phyloP scores from a whole-genome alignment of 2,113 vertebrate species.

The Daubentonia madagascariensis region DNA sequence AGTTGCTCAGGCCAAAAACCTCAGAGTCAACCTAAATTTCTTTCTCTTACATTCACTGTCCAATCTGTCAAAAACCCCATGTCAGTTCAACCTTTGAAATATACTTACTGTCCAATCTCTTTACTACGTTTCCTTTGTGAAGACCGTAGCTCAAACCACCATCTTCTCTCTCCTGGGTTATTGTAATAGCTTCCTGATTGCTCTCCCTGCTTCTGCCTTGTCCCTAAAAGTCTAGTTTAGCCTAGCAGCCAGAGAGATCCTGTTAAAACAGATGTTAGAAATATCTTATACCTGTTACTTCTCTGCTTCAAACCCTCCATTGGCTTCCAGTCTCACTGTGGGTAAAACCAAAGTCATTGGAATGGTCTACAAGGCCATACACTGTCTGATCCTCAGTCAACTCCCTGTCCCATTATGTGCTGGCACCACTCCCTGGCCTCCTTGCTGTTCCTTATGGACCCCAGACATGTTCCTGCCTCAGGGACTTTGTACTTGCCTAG shows the following conservation, averaged over 20 bases:
- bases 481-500: neutral
- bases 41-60: neutral
- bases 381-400: neutral
- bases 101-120: neutral
- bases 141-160: neutral
- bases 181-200: neutral
- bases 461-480: neutral
- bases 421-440: neutral
- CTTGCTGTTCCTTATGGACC: neutral
- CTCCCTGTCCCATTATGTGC: neutral
- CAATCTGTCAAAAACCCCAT: neutral
- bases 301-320: neutral
- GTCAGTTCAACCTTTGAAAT: neutral
- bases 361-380: neutral
- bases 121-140: neutral
- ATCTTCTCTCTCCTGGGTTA: neutral
- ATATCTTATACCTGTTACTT: neutral
- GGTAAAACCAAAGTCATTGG: neutral
- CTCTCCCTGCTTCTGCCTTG: neutral
- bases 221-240: neutral
- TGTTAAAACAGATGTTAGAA: neutral
- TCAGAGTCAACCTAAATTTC: neutral
- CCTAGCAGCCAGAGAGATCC: neutral
- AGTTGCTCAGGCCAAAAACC: neutral
- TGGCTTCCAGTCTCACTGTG: neutral